Base-by-base conservation (phyloP, 2,113 vertebrate genomes). In the Eudorcas thomsonii region DNA sequence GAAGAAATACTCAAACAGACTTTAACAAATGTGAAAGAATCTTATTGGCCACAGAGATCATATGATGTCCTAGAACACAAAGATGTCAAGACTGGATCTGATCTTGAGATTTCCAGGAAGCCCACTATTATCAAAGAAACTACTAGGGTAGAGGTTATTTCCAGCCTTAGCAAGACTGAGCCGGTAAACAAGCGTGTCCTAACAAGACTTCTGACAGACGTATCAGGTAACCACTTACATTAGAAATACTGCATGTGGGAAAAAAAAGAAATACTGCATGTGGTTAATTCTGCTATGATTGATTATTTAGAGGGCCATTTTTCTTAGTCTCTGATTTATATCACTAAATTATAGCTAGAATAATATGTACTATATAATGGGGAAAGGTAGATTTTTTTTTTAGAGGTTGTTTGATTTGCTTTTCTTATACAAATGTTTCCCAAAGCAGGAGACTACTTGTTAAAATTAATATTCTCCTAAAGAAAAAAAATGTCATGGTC, bases 191-290 rank as follows among this genome's bases (percentile, higher is more conserved):
- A 99, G 98, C 99, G 98, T 99, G 98, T 98, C 92, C 98, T 99
- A 99, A 98, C 98, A 98, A 98, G 99, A 98, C 98, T 99, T 98
- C 99, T 99, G 99, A 99, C 99, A 97, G 98, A 99, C 98, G 96
- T 99, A 97, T 99, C 99, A 99, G 99, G 99, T 99, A 99, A 98
- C 77, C 14, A 2, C 92, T 97, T 97, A 77, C 39, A 30, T 92
- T 94, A 95, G 96, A 98, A 97, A 81, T 98, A 91, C 55, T 97
- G 92, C 96, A 96, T 97, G 97, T 90, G 87, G 52, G 17, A 0
- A 71, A 36, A 21, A 71, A 71, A 71, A 94, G 95, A 97, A 97
- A 81, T 97, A 87, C 67, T 97, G 92, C 95, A 96, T 98, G 97
- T 90, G 90, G 48, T 90, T 94, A 55, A 52, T 90, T 94, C 91